Conservation (phyloP, 2,888 invertebrate species). For the Aspidapion aeneum region DNA sequence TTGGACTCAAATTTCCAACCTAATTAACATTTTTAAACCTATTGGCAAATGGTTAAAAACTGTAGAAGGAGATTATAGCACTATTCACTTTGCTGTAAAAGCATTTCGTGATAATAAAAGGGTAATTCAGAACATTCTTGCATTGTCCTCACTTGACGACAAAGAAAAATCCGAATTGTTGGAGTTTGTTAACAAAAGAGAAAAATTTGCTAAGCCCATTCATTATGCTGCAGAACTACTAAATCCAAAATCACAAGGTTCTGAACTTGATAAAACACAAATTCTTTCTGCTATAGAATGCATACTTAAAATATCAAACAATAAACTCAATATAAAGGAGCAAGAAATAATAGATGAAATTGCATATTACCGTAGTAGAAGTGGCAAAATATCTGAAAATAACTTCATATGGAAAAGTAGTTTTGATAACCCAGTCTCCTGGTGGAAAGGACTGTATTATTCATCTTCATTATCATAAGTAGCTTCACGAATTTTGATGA, state of each 20-base stretch:
- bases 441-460: not conserved
- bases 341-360: constrained; percentile 11
- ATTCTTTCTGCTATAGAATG: no score
- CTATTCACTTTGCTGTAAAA: constrained; percentile 3
- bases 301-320: constrained; percentile 3
- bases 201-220: constrained; percentile 6
- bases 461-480: not conserved
- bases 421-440: not conserved
- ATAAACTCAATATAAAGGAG: not conserved
- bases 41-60: not conserved
- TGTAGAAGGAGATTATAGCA: no score
- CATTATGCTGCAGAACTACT: no score
- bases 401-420: no score
- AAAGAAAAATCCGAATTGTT: constrained; percentile 8
- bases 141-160: constrained; percentile 2
- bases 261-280: no score
- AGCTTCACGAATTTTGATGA: no score
- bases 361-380: not conserved
- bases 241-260: no score
- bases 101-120: constrained; percentile 9
- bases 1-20: constrained; percentile 6
- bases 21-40: constrained; percentile 3
- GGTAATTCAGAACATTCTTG: constrained; percentile 11
- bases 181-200: constrained; percentile 8
- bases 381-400: not conserved